Base-by-base conservation (phyloP, 2,797 vertebrate species). In the Anolis apletophallus region DNA sequence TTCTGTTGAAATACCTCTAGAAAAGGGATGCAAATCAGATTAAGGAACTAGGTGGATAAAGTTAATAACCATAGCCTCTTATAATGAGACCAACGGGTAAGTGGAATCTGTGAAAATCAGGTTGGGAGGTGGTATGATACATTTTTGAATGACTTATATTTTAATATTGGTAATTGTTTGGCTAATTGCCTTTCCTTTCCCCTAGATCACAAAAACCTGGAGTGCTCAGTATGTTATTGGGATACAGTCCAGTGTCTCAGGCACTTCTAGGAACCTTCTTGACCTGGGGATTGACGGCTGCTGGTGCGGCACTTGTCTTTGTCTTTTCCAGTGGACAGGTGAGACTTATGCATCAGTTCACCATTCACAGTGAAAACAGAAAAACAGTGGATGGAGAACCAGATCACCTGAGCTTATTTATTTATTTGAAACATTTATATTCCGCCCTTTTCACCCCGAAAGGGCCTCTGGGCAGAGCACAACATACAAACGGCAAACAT, bases 261-360 rank as follows among this genome's bases (percentile, higher is more conserved):
- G 96, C 98, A 36, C 89, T 98, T 91, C 94, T 99, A 93, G 98
- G 98, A 52, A 99, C 99, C 0, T 92, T 97, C 83, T 97, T 99
- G 87, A 99, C 98, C 34, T 99, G 98, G 98, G 98, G 94, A 1
- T 95, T 99, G 93, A 99, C 99, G 0, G 98, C 99, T 0, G 98
- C 97, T 0, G 98, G 98, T 52, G 97, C 99, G 0, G 97, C 98
- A 0, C 96, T 99, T 5, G 98, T 99, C 36, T 99, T 99, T 17
- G 17, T 99, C 52, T 98, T 99, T 92, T 97, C 97, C 89, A 97
- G 97, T 0, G 96, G 97, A 55, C 97, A 98, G 98, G 98, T 99
- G 96, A 81, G 96, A 88, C 23, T 40, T 1, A 55, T 71, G 7
- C 0, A 29, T 57, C 64, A 29, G 29, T 13, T 64, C n/a, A 4